Conservation (phyloP, 2,797 vertebrate genomes). For the Intellagama lesueurii region DNA sequence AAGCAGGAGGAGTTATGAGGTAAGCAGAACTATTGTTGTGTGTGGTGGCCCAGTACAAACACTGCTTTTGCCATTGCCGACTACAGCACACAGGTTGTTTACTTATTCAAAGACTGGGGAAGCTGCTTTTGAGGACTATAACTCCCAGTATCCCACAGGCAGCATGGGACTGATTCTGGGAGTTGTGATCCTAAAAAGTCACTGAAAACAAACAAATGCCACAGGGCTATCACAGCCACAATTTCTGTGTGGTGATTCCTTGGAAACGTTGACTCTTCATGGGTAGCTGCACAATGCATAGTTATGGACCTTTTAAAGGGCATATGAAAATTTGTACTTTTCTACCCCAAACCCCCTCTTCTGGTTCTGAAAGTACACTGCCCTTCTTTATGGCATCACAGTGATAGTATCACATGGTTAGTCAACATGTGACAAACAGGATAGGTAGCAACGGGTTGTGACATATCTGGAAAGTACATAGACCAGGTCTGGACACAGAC, state of each 20-base stretch:
- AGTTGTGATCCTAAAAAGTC: too few relatives aligned
- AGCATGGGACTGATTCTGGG: too few relatives aligned
- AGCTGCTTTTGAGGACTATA: not conserved
- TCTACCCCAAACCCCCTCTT: not conserved
- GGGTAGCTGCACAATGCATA: not conserved
- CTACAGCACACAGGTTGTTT: not conserved
- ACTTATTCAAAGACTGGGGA: not conserved
- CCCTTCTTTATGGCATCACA: not conserved
- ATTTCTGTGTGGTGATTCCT: not conserved
- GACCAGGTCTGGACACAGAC: not conserved
- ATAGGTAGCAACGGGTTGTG: not conserved
- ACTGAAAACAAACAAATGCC: conserved; percentile 3
- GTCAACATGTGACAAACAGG: not conserved
- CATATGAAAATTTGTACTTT: not conserved
- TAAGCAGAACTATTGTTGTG: conserved; percentile 2
- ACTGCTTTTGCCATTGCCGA: not conserved
- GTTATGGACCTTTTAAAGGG: too few relatives aligned
- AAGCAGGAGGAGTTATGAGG: not conserved
- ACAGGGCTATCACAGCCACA: not conserved
- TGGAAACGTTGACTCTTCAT: not conserved
- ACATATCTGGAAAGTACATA: not conserved
- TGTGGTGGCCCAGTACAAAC: not conserved
- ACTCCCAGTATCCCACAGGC: too few relatives aligned
- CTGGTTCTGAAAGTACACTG: not conserved
- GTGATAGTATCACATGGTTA: not conserved